Evolutionary conservation across 2,113 vertebrate genomes (phyloP), one percentile per base, ranked within the genome.

Genomic region (Eleginops maclovinus): DNA sequence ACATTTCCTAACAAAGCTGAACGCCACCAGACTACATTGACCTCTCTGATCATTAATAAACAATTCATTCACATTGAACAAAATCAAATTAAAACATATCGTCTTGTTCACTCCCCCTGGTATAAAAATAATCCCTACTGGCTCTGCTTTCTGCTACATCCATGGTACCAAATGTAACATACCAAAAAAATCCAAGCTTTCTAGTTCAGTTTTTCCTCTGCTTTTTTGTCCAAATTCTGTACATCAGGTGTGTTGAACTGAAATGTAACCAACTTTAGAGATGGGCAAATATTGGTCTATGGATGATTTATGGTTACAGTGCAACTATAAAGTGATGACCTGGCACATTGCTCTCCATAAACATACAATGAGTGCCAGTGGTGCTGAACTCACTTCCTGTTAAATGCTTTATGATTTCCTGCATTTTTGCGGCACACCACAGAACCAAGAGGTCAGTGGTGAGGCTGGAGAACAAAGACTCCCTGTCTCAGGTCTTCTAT

Each of bases 301-400:
- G 53, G 13, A 74, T 69, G 73, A 77, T 65, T 81, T n/a, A 77
- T 79, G 61, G 65, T 69, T 73, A 41, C 44, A 53, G 49, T 65
- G 65, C 70, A 68, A 36, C 31, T 84, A 54, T 59, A 81, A 63
- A 43, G 22, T 21, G 17, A 47, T 69, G 55, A 70, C 68, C 73
- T 81, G 87, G 75, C 58, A 71, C 65, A 69, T 65, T 85, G 81
- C 72, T 46, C 66, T 82, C 22, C 50, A 60, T 67, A 92, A 91
- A 89, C 77, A 89, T 66, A 87, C 66, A 67, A 41, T n/a, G 72
- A 69, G 74, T 70, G 72, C 49, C 56, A 75, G 60, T 7, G 9
- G 24, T 53, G 68, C 28, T 53, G 71, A 77, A 62, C 68, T 59
- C 59, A 40, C 74, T 75, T 70, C 66, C 17, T 67, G 72, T 64